Base-by-base conservation (phyloP, 2,113 vertebrate species). In the Eptatretus burgeri region DNA sequence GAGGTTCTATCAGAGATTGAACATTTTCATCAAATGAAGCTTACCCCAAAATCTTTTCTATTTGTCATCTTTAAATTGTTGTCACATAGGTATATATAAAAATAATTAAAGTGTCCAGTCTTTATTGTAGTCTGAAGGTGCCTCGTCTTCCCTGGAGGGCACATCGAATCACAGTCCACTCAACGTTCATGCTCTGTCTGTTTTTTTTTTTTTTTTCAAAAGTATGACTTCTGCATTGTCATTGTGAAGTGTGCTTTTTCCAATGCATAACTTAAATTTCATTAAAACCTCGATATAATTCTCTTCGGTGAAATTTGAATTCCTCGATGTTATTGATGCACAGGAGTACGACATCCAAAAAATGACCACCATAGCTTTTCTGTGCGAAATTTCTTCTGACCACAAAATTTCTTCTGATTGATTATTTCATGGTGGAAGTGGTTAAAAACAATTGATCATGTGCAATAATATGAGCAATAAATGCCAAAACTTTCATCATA, bases 381-480 rank as follows among this genome's bases (percentile, higher is more conserved):
- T 41, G 27, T 41, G 27, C 27, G 27, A 41, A 41, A 76, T 75
- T 0, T 75, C 82, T 7, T 79, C 85, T 63, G 91, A 88, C 68
- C 95, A 88, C 77, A n/a, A n/a, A n/a, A n/a, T n/a, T n/a, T 98
- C 88, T 70, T 82, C 91, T 0, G 89, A 95, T 1, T 41, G 27
- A 11, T 20, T 18, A n/a, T 20, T 11, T 41, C 17, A 10, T 49
- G 12, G 10, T 49, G 50, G 11, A 19, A 27, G 63, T 64, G 63
- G 14, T 16, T n/a, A 11, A 14, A 17, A 13, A 17, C 17, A n/a
- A 49, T 49, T 16, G 41, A 49, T 11, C 63, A 64, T 14, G 10
- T 49, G 17, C 10, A 49, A 64, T 49, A 18, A 9, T 41, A 10
- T 14, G 5, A 19, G 7, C 17, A 20, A 63, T 14, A n/a, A 63